phyloP scores from a whole-genome alignment of 2,113 vertebrate species.

The Steatornis caripensis region DNA sequence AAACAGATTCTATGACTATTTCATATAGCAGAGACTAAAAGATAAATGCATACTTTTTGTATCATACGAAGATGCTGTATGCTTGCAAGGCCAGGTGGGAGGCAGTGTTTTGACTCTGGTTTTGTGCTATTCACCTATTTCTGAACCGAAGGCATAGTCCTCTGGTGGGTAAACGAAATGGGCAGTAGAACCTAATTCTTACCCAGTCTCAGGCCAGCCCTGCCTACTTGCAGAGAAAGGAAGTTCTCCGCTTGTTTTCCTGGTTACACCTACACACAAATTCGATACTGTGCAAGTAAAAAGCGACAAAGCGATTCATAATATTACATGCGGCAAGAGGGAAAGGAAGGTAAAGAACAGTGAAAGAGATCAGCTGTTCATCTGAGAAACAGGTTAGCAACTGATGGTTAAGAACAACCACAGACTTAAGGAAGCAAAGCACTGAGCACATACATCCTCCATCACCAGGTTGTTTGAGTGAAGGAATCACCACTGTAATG shows the following conservation, averaged over 20 bases:
- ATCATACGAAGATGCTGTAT: not conserved
- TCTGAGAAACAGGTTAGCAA: not conserved
- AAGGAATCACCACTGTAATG: not conserved
- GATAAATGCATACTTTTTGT: not conserved
- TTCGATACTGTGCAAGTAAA: not conserved
- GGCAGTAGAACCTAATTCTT: not conserved
- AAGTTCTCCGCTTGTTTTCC: not conserved
- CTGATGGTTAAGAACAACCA: not conserved
- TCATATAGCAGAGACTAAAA: not conserved
- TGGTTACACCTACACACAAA: not conserved
- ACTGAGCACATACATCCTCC: fast-evolving
- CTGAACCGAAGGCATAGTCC: not conserved
- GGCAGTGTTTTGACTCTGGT: not conserved
- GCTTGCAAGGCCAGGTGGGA: not conserved
- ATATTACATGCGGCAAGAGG: not conserved
- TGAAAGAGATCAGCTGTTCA: not conserved
- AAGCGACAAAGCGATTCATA: not conserved
- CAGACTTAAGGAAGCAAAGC: not conserved
- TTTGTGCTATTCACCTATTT: not conserved
- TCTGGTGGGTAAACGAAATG: not conserved
- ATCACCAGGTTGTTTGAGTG: not conserved
- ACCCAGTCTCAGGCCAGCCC: not conserved
- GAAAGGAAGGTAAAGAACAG: not conserved
- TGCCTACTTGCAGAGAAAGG: not conserved
- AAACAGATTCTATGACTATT: not conserved